Conservation (phyloP, 1,140 invertebrate species). For the Hydropsyche tenuis region DNA sequence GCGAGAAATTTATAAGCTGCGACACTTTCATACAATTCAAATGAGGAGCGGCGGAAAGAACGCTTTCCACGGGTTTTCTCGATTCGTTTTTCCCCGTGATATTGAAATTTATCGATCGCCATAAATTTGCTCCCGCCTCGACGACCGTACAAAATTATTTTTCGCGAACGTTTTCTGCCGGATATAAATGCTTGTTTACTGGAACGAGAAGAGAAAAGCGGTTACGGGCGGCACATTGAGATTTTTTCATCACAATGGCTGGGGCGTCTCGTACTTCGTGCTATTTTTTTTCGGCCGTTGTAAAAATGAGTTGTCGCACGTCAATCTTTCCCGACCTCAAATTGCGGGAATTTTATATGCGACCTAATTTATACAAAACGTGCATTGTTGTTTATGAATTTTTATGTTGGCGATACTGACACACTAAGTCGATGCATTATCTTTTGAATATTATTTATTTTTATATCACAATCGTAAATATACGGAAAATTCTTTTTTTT, state of each 20-base stretch:
- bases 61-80: slow-evolving; percentile 38
- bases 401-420: too few relatives aligned
- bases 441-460: too few relatives aligned
- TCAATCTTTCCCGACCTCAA: too few relatives aligned
- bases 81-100: slow-evolving; percentile 41
- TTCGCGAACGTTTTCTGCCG: slow-evolving; percentile 26
- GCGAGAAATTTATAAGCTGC: slow-evolving; percentile 19
- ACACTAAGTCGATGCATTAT: too few relatives aligned
- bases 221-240: too few relatives aligned
- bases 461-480: too few relatives aligned
- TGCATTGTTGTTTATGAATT: too few relatives aligned
- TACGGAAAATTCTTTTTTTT: too few relatives aligned
- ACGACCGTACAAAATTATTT: slow-evolving; percentile 39
- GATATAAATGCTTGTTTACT: slow-evolving; percentile 31
- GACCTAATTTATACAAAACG: too few relatives aligned
- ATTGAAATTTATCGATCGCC: slow-evolving; percentile 48
- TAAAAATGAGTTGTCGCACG: too few relatives aligned
- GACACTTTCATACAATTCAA: slow-evolving; percentile 29
- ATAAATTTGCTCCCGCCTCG: slow-evolving; percentile 39
- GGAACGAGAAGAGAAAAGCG: background rate
- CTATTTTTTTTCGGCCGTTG: too few relatives aligned
- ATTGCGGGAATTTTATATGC: too few relatives aligned
- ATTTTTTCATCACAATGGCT: background rate
- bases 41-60: slow-evolving; percentile 3
- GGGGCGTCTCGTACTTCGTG: background rate